Conservation (phyloP, 2,797 vertebrate species). For the Falco cherrug region DNA sequence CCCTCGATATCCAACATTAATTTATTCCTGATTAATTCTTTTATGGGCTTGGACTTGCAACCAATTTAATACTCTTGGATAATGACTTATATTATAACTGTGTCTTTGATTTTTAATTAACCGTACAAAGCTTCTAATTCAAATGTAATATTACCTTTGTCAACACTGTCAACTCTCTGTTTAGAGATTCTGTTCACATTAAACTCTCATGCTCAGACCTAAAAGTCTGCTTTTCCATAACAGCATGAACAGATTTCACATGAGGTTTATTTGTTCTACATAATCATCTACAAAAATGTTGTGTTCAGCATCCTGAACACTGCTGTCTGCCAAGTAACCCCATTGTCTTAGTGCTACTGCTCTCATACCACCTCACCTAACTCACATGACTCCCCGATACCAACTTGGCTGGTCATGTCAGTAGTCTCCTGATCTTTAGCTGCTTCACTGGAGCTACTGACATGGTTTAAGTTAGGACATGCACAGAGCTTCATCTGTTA, state of each 20-base stretch:
- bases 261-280: not conserved
- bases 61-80: slow-evolving; percentile 60
- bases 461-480: not conserved
- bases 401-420: not conserved
- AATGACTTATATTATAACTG: slow-evolving; percentile 67
- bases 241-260: not conserved
- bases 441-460: not conserved
- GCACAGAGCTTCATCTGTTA: not conserved
- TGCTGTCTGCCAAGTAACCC: not conserved
- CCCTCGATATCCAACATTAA: slow-evolving; percentile 68
- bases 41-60: slow-evolving; percentile 59
- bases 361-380: not conserved
- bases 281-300: not conserved
- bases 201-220: not conserved
- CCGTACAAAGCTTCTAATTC: slow-evolving; percentile 38
- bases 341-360: not conserved
- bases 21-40: slow-evolving; percentile 76
- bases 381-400: not conserved
- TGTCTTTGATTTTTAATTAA: slow-evolving; percentile 72
- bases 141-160: slow-evolving; percentile 48
- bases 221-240: not conserved
- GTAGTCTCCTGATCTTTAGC: not conserved
- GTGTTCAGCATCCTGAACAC: not conserved
- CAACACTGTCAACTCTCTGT: slow-evolving; percentile 18
- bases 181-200: slow-evolving; percentile 47